Conservation (phyloP, 2,888 invertebrate species). For the Hedychridium roseum region DNA sequence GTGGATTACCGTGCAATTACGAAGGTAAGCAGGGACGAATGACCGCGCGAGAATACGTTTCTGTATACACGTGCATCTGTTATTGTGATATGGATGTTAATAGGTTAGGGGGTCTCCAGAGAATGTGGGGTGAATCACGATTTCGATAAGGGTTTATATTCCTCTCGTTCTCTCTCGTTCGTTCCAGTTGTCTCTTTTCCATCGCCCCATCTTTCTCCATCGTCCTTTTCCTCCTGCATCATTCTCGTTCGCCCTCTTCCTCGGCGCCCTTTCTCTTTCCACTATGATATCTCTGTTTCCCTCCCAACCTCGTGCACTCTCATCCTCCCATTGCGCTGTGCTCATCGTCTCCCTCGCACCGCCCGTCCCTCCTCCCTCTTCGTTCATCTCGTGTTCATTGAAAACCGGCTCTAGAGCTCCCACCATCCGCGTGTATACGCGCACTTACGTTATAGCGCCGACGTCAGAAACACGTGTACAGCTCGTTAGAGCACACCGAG, state of each 20-base stretch:
- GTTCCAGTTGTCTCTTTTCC: conserved; percentile 2
- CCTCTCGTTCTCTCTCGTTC: conserved; percentile 20
- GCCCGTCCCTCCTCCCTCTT: conserved; percentile 33
- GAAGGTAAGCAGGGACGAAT: conserved; percentile 26
- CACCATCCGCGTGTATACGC: conserved; percentile 14
- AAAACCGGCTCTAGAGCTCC: conserved; percentile 46
- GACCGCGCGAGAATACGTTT: conserved; percentile 34
- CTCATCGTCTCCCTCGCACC: conserved; percentile 9
- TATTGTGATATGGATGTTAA: conserved; percentile 62
- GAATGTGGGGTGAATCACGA: conserved; percentile 57
- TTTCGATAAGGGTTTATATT: conserved; percentile 58
- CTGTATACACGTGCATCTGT: conserved; percentile 49
- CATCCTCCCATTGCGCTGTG: conserved; percentile 24
- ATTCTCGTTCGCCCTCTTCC: not conserved
- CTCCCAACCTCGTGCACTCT: conserved; percentile 10
- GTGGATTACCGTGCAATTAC: too few relatives aligned
- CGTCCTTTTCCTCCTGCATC: conserved; percentile 8
- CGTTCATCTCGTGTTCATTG: conserved; percentile 39
- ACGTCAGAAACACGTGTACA: conserved; percentile 51
- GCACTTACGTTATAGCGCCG: conserved; percentile 42
- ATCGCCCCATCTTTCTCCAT: conserved; percentile 5
- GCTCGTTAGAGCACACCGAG: conserved; percentile 39
- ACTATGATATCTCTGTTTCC: not conserved
- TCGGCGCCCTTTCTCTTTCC: conserved; percentile 2
- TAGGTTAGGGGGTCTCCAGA: conserved; percentile 60